Percentiles rank a stretch among this genome's conserved stretches.
These are phyloP conservation scores for Cynaeus angustus DNA, from an alignment of 2,888 invertebrate species.

Conservation along the genomic window DNA sequence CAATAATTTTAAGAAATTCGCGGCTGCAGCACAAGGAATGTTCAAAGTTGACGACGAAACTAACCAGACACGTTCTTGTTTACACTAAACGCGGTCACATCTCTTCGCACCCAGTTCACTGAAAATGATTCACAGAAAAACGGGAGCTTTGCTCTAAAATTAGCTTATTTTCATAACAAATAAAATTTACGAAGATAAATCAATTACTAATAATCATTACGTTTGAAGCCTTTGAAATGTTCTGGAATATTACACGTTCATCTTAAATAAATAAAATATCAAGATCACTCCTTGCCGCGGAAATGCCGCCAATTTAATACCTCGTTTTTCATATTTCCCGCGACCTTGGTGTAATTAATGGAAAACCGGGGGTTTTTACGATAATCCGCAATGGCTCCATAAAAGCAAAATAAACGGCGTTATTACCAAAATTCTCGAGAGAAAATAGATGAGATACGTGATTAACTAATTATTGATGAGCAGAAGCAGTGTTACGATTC, in stretches of 20 bases:
- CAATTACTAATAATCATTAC: slow-evolving; percentile 60
- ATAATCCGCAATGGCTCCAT: slow-evolving; percentile 22
- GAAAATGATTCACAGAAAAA: slow-evolving; percentile 67
- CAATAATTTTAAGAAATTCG: slow-evolving; percentile 43
- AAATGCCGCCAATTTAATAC: background rate
- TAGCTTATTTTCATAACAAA: slow-evolving; percentile 66
- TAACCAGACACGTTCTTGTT: slow-evolving; percentile 67
- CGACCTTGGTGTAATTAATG: slow-evolving; percentile 2
- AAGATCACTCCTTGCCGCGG: slow-evolving; percentile 29
- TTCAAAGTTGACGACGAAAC: slow-evolving; percentile 57
- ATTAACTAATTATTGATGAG: slow-evolving; percentile 48
- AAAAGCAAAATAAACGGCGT: slow-evolving; percentile 12
- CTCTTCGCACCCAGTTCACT: slow-evolving; percentile 68
- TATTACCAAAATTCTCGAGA: slow-evolving; percentile 22
- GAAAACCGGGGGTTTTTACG: background rate
- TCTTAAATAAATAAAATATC: slow-evolving; percentile 48
- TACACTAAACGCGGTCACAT: slow-evolving; percentile 67
- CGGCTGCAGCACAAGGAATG: slow-evolving; percentile 45
- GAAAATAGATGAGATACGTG: slow-evolving; percentile 29
- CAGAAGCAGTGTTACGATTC: slow-evolving; percentile 46
- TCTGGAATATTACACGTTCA: slow-evolving; percentile 38
- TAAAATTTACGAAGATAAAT: slow-evolving; percentile 62
- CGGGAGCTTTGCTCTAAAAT: slow-evolving; percentile 65
- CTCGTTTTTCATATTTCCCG: background rate
- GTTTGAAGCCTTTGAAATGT: slow-evolving; percentile 49